These are phyloP conservation scores for Sphecodes monilicornis DNA, from an alignment of 2,888 invertebrate species.

Conservation along the genomic window DNA sequence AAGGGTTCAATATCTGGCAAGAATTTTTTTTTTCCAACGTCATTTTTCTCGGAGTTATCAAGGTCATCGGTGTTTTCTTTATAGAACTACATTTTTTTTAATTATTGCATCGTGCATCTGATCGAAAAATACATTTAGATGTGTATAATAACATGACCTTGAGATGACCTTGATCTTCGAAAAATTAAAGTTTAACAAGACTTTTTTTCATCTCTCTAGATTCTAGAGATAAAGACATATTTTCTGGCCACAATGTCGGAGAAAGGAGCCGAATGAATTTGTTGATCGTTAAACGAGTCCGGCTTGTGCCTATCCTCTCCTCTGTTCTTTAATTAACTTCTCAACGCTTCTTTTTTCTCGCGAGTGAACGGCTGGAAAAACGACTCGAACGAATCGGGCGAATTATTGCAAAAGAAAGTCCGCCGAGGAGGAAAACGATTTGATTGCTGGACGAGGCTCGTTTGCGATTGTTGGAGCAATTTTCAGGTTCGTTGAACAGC, in stretches of 20 bases:
- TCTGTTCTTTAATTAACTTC: slow-evolving; percentile 35
- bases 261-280: slow-evolving; percentile 34
- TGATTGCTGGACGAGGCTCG: background rate
- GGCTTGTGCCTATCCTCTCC: slow-evolving; percentile 8
- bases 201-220: too few species aligned
- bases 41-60: too few species aligned
- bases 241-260: slow-evolving; percentile 3
- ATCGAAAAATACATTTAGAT: too few species aligned
- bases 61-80: too few species aligned
- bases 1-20: too few species aligned
- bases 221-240: background rate
- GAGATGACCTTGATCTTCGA: too few species aligned
- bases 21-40: too few species aligned
- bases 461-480: background rate
- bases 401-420: slow-evolving; percentile 31
- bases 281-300: slow-evolving; percentile 40
- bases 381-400: slow-evolving; percentile 6
- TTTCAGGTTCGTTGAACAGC: slow-evolving; percentile 9
- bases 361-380: slow-evolving; percentile 17
- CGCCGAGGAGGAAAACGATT: background rate
- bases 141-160: too few species aligned
- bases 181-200: too few species aligned
- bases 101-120: too few species aligned
- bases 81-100: too few species aligned
- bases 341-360: background rate